A percentile compares a stretch with the other conserved stretches of the same genome.
Conservation (phyloP, 2,113 vertebrate genomes). For the Polypterus senegalus region DNA sequence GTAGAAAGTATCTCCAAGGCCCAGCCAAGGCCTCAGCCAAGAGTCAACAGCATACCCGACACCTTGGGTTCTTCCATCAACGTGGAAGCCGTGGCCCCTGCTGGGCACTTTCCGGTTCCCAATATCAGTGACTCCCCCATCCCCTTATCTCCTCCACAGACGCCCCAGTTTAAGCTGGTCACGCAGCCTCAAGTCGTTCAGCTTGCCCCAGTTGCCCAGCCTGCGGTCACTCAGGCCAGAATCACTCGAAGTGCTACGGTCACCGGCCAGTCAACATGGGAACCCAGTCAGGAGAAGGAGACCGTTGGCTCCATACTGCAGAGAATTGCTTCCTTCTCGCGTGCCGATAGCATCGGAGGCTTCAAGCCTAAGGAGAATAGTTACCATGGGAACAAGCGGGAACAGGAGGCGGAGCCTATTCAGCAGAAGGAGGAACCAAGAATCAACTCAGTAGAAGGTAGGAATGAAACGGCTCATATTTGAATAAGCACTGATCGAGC, state of each 20-base stretch:
- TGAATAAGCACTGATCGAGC: too few relatives aligned
- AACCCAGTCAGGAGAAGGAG: conserved; percentile 25
- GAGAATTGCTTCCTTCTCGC: conserved; percentile 46
- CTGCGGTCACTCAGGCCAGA: conserved; percentile 7
- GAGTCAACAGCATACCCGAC: conserved; percentile 23
- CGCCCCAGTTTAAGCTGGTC: conserved; percentile 30
- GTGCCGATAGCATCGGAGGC: conserved; percentile 16
- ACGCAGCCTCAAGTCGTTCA: conserved; percentile 39
- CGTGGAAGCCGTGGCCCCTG: conserved; percentile 11
- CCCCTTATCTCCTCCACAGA: conserved; percentile 28
- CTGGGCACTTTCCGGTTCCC: conserved; percentile 21
- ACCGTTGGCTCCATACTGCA: conserved; percentile 36
- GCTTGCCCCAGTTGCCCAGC: conserved; percentile 26
- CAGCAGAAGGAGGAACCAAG: conserved; percentile 14
- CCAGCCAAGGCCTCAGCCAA: conserved; percentile 16
- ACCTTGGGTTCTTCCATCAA: conserved; percentile 22
- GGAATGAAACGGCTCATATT: conserved; percentile 2
- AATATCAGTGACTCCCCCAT: conserved; percentile 22
- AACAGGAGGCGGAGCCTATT: conserved; percentile 8
- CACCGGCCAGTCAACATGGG: conserved; percentile 5
- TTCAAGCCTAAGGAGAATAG: conserved; percentile 2
- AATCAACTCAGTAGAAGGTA: conserved; percentile 37
- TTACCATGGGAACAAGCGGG: conserved; percentile 21
- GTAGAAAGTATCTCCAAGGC: fast-evolving
- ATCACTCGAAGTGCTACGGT: background rate